Base-by-base conservation (phyloP, 2,113 vertebrate genomes). In the Barbus barbus region DNA sequence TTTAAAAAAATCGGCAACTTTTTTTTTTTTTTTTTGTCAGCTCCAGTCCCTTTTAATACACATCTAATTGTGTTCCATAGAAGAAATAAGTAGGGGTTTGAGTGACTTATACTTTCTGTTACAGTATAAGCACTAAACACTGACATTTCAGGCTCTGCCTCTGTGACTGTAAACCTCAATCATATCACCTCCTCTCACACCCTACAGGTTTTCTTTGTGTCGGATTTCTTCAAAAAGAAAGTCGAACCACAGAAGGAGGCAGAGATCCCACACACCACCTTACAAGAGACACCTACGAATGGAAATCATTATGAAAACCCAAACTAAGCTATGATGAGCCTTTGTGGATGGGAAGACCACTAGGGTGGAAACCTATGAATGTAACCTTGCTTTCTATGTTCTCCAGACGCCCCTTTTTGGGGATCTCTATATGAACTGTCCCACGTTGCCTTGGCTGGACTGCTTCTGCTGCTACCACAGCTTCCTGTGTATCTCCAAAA, bases 211-310 rank as follows among this genome's bases (percentile, higher is more conserved):
- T 93, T 96, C 14, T 98, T 93, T 0, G 97, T 98, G 84, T 98
- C 98, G 0, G 96, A 97, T 92, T 98, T 99, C 90, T 99, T 99
- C 93, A 98, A 98, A 92, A 91, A 91, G 12, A 91, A 81, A 11
- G 90, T 65, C 1, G 90, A 91, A 11, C 83, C 92, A 48, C 91
- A 88, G 0, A 95, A 95, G 84, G 95, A 95, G 1, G 92, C 89
- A 3, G 95, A 97, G 12, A 90, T 92, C 82, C 95, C 94, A 0
- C 97, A 98, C 51, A 95, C 96, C 9, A 97, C 94, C 78, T 93
- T 98, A 51, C 95, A 97, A 6, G 97, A 99, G 86, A 96, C 95
- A 0, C 91, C 96, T 1, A 96, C 96, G 1, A 95, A 96, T 0
- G 95, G 95, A 91, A 97, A 97, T 93, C 96, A 96, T 91, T 98